Conservation (phyloP, 2,888 invertebrate species). For the Microdon myrmicae region DNA sequence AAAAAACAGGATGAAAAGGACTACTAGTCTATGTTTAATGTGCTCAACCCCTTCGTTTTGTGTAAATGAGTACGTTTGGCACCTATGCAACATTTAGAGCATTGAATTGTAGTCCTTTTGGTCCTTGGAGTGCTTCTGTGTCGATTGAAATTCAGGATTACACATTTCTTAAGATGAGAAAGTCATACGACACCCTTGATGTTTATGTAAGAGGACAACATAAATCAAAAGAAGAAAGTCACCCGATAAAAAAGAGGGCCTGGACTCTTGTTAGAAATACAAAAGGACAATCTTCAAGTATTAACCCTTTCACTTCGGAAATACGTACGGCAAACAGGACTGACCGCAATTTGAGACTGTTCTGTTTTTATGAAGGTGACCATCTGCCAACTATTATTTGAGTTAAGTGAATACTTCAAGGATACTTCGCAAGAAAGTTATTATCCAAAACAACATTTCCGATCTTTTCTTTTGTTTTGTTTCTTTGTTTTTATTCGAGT, state of each 20-base stretch:
- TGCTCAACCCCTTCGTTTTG: slow-evolving; percentile 36
- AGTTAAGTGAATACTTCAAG: slow-evolving; percentile 39
- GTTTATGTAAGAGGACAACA: slow-evolving; percentile 5
- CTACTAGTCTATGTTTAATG: neutral
- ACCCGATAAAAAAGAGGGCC: slow-evolving; percentile 23
- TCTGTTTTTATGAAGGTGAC: slow-evolving; percentile 20
- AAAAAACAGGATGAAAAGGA: slow-evolving; percentile 3
- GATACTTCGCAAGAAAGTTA: slow-evolving; percentile 39
- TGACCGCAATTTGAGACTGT: slow-evolving; percentile 43
- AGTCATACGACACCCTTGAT: slow-evolving; percentile 28
- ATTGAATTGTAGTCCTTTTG: slow-evolving; percentile 35
- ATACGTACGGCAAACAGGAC: slow-evolving; percentile 30
- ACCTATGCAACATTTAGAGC: slow-evolving; percentile 27
- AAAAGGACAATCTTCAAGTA: slow-evolving; percentile 29
- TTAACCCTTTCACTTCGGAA: slow-evolving; percentile 17
- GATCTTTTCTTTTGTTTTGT: too few species aligned
- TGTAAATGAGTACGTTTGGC: slow-evolving; percentile 38
- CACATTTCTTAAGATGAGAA: slow-evolving; percentile 14
- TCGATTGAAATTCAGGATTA: slow-evolving; percentile 29
- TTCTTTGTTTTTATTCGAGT: slow-evolving; percentile 33
- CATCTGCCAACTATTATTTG: slow-evolving; percentile 24
- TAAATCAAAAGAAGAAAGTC: slow-evolving; percentile 41
- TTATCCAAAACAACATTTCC: slow-evolving; percentile 48
- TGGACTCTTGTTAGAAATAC: slow-evolving; percentile 26
- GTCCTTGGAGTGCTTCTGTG: slow-evolving; percentile 8